These are phyloP conservation scores for Tholera decimalis DNA, from an alignment of 2,888 invertebrate genomes.

Conservation along the genomic window DNA sequence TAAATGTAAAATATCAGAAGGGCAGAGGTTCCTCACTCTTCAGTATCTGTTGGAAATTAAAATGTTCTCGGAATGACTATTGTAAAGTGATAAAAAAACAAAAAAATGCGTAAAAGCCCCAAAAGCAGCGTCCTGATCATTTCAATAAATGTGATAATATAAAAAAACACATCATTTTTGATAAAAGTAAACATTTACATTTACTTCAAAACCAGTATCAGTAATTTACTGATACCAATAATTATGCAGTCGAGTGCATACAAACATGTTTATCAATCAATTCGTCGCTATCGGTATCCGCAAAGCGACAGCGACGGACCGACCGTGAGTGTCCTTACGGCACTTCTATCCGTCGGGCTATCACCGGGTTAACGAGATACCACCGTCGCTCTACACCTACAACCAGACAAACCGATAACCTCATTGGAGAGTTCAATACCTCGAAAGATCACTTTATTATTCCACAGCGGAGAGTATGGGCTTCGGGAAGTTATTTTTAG, in stretches of 20 bases:
- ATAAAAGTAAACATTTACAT: conserved; percentile 26
- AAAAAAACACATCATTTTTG: conserved; percentile 4
- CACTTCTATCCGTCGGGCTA: conserved; percentile 58
- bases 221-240: conserved; percentile 45
- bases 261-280: conserved; percentile 60
- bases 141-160: conserved; percentile 4
- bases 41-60: background rate
- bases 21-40: background rate
- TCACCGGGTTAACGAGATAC: conserved; percentile 59
- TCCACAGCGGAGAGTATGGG: conserved; percentile 31
- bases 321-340: conserved; percentile 48
- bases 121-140: background rate
- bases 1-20: no score
- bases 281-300: conserved; percentile 58
- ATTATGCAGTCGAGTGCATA: conserved; percentile 41
- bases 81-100: background rate
- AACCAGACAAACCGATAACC: conserved; percentile 60
- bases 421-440: conserved; percentile 48
- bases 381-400: conserved; percentile 56
- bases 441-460: conserved; percentile 60
- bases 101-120: background rate
- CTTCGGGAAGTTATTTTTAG: conserved; percentile 40
- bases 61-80: background rate
- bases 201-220: conserved; percentile 37
- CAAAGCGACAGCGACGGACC: conserved; percentile 37